Conservation (phyloP, 64 coral and sea anemone genomes). For the Actinia tenebrosa region DNA sequence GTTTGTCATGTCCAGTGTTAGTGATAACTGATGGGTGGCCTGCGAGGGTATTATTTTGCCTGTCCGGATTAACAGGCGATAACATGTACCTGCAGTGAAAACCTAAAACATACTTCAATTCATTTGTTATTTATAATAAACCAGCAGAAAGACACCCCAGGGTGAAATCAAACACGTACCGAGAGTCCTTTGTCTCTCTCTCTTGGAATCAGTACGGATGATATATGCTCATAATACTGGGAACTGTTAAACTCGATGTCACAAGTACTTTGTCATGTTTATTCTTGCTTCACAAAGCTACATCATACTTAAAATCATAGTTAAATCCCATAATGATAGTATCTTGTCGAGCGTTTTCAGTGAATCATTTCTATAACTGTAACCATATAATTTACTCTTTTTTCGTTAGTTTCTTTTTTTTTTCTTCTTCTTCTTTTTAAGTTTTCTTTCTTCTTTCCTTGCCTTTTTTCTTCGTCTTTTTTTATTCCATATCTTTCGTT, state of each 20-base stretch:
- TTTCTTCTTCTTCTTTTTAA: too few species aligned
- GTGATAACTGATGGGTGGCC: not conserved
- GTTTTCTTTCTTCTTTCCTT: too few species aligned
- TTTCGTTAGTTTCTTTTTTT: too few species aligned
- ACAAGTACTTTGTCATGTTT: not conserved
- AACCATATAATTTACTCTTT: too few species aligned
- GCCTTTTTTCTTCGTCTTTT: too few species aligned
- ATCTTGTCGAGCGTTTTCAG: not conserved
- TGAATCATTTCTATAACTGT: not conserved
- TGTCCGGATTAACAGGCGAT: not conserved
- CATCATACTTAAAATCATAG: not conserved
- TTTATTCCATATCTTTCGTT: too few species aligned
- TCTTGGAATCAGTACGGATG: too few species aligned
- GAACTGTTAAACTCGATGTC: too few species aligned
- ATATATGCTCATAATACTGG: too few species aligned
- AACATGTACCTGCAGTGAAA: not conserved
- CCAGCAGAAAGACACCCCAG: not conserved
- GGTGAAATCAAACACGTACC: not conserved
- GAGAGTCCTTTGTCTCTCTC: not conserved
- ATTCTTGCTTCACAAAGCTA: not conserved
- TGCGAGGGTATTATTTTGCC: not conserved
- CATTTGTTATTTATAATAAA: constrained; percentile 16
- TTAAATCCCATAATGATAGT: not conserved
- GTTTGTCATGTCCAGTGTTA: not conserved
- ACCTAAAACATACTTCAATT: not conserved